Base-by-base conservation (phyloP, 2,113 vertebrate genomes). In the Dasyurus viverrinus region DNA sequence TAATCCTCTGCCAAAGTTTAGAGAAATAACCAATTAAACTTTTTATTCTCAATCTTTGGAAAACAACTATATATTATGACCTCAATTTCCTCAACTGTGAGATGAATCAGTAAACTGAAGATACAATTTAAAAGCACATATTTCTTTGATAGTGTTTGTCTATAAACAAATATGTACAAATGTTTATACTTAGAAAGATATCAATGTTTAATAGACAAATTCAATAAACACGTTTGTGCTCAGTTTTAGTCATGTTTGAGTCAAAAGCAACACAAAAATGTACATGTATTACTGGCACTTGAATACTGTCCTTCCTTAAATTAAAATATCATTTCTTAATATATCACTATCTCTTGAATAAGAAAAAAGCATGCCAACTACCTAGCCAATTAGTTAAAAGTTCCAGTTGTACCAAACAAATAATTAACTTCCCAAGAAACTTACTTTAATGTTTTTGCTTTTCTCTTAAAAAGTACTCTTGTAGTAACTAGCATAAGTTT, bases 251-350 rank as follows among this genome's bases (percentile, higher is more conserved):
- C 57, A 95, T 92, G 42, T 93, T 68, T 95, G 91, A 93, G 95
- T 48, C 57, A 95, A 94, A 97, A 94, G n/a, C 24, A 96, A 95
- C 25, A 97, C 57, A 94, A 93, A 98, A 95, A 92, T 0, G 0
- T 91, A 57, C 12, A n/a, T 36, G 50, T 26, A 95, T 90, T 54
- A 93, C 60, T 92, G 93, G 92, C 46, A 92, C 94, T 96, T 91
- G 97, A 96, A 68, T 91, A 96, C 97, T 97, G 94, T 19, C 26
- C 42, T 68, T 68, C 47, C 47, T 47, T 47, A 47, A 89, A 95
- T 48, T 94, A 97, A 97, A 98, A 96, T 96, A 90, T 93, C 95
- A 97, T 95, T 92, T 96, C 92, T 60, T 26, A 89, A 93, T 27
- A 60, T 52, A 16, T 2, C 22, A 84, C n/a, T 84, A 84, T 42